Conservation (phyloP, 1,140 invertebrate species). For the Hirudo medicinalis region DNA sequence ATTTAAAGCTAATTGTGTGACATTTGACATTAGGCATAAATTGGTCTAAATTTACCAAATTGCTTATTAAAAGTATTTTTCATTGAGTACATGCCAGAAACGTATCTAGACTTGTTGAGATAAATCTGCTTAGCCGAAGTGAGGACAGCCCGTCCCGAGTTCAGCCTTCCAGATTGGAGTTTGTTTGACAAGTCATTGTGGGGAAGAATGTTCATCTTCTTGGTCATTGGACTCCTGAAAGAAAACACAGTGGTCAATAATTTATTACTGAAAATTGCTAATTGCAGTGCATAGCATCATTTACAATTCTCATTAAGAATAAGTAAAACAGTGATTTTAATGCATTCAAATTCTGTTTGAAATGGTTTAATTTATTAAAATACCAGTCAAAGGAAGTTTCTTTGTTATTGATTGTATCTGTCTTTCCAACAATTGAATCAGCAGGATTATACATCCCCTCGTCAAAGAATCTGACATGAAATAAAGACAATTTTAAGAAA, state of each 20-base stretch:
- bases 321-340: no score
- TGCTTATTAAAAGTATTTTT: background rate
- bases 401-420: no score
- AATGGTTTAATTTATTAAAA: background rate
- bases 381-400: background rate
- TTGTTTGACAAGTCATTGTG: slow-evolving; percentile 2
- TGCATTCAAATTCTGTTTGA: no score
- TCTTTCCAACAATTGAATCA: background rate
- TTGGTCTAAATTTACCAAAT: background rate
- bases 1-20: background rate
- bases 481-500: background rate
- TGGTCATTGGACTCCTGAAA: slow-evolving; percentile 17
- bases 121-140: slow-evolving; percentile 60
- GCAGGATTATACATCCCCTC: background rate
- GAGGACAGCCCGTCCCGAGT: slow-evolving; percentile 34
- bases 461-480: background rate
- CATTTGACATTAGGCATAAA: background rate
- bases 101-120: slow-evolving; percentile 55
- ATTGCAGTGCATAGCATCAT: no score
- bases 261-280: no score
- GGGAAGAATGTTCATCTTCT: background rate
- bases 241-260: no score
- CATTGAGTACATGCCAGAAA: slow-evolving; percentile 43
- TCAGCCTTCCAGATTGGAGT: slow-evolving; percentile 11
- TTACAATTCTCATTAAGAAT: no score